phyloP scores from a whole-genome alignment of 2,888 invertebrate genomes.

The Noctua janthina region DNA sequence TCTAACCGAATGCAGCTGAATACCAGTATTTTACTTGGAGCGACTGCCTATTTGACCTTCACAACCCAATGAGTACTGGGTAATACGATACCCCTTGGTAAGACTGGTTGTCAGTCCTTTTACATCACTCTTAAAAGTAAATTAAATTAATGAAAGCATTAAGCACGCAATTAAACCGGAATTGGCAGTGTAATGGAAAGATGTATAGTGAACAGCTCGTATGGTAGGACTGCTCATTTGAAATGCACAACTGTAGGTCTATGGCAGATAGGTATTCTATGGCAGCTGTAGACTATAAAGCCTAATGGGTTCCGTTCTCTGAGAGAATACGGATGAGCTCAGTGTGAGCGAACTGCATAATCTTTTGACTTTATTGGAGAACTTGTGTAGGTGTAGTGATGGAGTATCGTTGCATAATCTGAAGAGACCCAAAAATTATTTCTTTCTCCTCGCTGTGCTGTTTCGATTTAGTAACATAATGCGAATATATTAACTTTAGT shows the following conservation, averaged over 20 bases:
- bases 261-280: conserved; percentile 17
- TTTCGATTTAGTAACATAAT: background rate
- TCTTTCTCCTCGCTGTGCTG: too few relatives aligned
- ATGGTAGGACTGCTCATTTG: conserved; percentile 4
- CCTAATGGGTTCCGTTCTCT: conserved; percentile 29
- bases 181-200: background rate
- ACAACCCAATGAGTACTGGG: background rate
- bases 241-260: conserved; percentile 25
- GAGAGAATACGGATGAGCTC: conserved; percentile 38
- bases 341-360: conserved; percentile 31
- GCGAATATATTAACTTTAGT: background rate
- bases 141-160: background rate
- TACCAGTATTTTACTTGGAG: background rate
- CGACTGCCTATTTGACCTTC: background rate
- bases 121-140: background rate
- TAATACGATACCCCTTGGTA: background rate
- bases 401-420: conserved; percentile 5
- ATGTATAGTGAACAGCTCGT: background rate
- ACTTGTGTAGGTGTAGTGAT: conserved; percentile 17
- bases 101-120: background rate
- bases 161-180: background rate
- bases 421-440: background rate
- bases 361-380: conserved; percentile 20
- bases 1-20: background rate
- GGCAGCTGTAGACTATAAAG: conserved; percentile 27